These are phyloP conservation scores for Pandion haliaetus DNA, from an alignment of 2,113 vertebrate species.

Conservation along the genomic window DNA sequence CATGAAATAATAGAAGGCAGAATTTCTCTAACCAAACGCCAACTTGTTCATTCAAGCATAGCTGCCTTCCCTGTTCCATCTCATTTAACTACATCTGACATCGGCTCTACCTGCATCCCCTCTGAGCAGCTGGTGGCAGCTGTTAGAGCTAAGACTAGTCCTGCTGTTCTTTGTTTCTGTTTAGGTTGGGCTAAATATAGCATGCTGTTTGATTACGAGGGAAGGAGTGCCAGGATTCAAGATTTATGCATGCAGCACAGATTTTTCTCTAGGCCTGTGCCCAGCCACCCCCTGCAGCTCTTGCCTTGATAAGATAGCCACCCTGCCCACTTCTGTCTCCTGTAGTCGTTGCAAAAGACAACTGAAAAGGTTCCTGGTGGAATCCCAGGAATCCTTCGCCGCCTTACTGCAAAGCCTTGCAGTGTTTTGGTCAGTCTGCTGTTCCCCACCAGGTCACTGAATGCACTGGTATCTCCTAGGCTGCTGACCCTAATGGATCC, in stretches of 20 bases:
- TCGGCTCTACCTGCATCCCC: background rate
- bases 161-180: constrained; percentile 33
- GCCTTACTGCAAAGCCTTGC: background rate
- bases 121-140: constrained; percentile 46
- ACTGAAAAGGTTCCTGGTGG: background rate
- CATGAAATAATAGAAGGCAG: background rate
- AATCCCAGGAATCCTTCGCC: background rate
- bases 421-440: background rate
- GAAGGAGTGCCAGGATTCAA: background rate
- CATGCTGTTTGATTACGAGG: background rate
- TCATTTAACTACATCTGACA: constrained; percentile 40
- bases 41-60: background rate
- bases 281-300: background rate
- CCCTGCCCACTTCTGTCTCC: background rate
- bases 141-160: background rate
- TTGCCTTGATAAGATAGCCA: background rate
- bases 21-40: background rate
- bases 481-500: background rate
- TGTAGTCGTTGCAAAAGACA: background rate
- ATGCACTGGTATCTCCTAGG: background rate
- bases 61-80: constrained; percentile 22
- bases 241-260: background rate
- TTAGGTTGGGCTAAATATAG: constrained; percentile 54
- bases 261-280: background rate
- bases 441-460: background rate